Evolutionary conservation across 2,888 invertebrate species (phyloP).

Genomic region (Orchesella flavescens): DNA sequence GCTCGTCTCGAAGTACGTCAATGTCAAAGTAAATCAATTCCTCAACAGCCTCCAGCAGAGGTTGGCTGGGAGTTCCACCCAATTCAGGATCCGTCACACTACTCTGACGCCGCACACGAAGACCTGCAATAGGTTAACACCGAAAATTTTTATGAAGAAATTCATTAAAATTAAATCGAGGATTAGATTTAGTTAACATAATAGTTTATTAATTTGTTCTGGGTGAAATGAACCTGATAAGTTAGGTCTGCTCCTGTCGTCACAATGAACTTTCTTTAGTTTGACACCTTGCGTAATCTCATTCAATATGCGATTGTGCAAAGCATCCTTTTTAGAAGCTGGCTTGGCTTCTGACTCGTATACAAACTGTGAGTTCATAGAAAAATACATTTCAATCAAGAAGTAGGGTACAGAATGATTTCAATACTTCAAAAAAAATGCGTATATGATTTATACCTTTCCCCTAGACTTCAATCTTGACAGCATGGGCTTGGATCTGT

Average conservation of each 20-base stretch:
- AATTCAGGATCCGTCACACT: conserved; percentile 75
- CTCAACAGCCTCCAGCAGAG: conserved; percentile 55
- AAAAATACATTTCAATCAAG: not conserved
- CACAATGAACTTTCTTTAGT: conserved; percentile 84
- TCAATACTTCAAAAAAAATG: not conserved
- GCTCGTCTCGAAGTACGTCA: conserved; percentile 90
- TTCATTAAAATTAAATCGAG: no score
- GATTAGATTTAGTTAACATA: no score
- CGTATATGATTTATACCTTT: conserved; percentile 62
- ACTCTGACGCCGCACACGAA: conserved; percentile 74
- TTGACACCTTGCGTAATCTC: conserved; percentile 83
- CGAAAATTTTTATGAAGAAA: no score
- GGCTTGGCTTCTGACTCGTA: conserved; percentile 72
- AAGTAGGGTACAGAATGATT: not conserved
- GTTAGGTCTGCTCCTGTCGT: conserved; percentile 90
- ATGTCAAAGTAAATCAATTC: conserved; percentile 86
- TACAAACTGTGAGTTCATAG: conserved; percentile 64
- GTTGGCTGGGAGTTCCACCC: conserved; percentile 53
- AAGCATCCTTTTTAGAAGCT: conserved; percentile 71
- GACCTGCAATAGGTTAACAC: conserved; percentile 45
- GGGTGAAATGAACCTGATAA: no score
- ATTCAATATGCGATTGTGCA: conserved; percentile 69
- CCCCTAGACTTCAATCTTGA: conserved; percentile 74
- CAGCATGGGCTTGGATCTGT: conserved; percentile 80
- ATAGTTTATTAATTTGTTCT: no score